Conservation (phyloP, 2,113 vertebrate genomes). For the Regulus satrapa region DNA sequence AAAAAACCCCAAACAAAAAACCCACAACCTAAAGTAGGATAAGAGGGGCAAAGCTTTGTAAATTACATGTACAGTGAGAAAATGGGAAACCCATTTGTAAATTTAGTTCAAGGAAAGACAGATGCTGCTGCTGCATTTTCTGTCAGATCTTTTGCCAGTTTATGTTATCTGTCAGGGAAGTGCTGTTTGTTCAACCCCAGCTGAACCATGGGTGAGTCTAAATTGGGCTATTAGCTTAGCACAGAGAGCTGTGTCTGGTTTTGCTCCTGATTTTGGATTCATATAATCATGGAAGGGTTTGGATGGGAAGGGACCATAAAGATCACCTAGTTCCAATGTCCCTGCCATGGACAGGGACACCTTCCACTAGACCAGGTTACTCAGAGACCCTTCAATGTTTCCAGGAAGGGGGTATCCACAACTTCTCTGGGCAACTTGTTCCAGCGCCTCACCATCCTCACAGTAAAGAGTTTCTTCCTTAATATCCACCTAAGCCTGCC, state of each 20-base stretch:
- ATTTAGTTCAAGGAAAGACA: not conserved
- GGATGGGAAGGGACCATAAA: not conserved
- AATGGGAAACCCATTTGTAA: not conserved
- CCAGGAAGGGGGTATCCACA: too few species aligned
- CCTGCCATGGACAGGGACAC: not conserved
- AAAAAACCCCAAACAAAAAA: too few species aligned
- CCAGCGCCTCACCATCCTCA: not conserved
- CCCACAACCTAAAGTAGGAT: too few species aligned
- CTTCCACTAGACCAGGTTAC: not conserved
- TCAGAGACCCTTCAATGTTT: not conserved
- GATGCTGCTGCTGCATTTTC: not conserved
- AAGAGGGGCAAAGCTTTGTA: not conserved
- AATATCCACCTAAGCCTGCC: not conserved
- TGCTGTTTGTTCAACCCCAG: rapidly evolving
- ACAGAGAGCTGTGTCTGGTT: not conserved
- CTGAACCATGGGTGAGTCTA: not conserved
- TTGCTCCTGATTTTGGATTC: not conserved
- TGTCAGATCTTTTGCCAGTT: not conserved
- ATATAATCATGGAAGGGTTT: not conserved
- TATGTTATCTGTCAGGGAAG: not conserved
- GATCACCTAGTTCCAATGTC: rapidly evolving
- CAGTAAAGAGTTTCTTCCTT: not conserved
- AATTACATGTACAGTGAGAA: not conserved
- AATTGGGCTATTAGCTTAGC: not conserved
- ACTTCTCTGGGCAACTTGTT: not conserved